Conservation (phyloP, 2,113 vertebrate genomes). For the Todiramphus chloris region DNA sequence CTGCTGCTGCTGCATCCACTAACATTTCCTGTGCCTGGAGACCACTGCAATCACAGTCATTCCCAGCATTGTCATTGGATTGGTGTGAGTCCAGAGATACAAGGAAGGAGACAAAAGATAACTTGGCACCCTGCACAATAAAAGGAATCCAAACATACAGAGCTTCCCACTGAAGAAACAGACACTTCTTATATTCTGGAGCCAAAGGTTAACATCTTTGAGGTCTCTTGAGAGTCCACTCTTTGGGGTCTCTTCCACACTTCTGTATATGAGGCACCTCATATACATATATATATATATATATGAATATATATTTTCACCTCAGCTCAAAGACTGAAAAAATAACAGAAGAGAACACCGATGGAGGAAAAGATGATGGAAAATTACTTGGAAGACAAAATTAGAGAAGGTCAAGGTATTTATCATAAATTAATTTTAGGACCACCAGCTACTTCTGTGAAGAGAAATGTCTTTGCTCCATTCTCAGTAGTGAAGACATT, state of each 20-base stretch:
- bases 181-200: neutral
- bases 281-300: too few species aligned
- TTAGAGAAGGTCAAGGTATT: neutral
- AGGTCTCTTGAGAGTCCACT: neutral
- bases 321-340: neutral
- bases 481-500: slow-evolving; percentile 14
- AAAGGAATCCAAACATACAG: fast-evolving
- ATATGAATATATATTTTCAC: neutral
- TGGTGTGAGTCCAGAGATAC: neutral
- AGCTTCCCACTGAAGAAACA: neutral
- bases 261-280: neutral
- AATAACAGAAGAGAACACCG: neutral
- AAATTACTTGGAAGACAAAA: neutral
- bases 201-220: neutral
- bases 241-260: neutral
- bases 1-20: neutral
- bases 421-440: neutral
- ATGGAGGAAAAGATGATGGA: neutral
- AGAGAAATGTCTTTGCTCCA: neutral
- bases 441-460: neutral
- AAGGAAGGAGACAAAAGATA: neutral
- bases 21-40: neutral
- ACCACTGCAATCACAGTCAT: fast-evolving
- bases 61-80: neutral
- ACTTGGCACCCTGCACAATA: neutral